These are phyloP conservation scores for Drosophila hawaiiensis DNA, from an alignment of 2,888 invertebrate genomes.

Conservation along the genomic window DNA sequence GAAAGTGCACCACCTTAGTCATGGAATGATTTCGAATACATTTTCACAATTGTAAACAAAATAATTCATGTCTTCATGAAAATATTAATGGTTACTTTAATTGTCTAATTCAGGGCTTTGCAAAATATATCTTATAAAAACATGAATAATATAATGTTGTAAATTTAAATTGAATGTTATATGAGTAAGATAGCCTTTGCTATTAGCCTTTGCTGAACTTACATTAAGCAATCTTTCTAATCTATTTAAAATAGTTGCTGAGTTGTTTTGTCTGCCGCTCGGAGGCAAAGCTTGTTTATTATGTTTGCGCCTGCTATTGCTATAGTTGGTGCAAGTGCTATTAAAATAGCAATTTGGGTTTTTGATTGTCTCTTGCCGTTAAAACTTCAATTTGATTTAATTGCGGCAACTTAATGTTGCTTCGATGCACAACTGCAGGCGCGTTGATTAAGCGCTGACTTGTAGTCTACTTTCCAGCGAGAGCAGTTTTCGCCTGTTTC, in stretches of 20 bases:
- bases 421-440: not conserved
- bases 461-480: constrained; percentile 43
- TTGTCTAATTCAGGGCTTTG: not conserved
- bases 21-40: constrained; percentile 28
- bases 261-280: not conserved
- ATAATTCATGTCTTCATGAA: not conserved
- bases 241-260: not conserved
- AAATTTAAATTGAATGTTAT: not conserved
- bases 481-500: constrained; percentile 6
- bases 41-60: constrained; percentile 12
- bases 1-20: constrained; percentile 20
- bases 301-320: not conserved
- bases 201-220: not conserved
- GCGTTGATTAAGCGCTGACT: constrained; percentile 45
- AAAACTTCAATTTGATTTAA: constrained; percentile 42
- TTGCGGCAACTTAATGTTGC: constrained; percentile 25
- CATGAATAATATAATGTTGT: not conserved
- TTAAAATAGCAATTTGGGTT: not conserved
- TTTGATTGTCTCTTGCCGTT: not conserved
- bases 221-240: not conserved
- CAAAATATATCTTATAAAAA: not conserved
- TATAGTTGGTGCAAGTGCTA: not conserved
- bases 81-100: not conserved
- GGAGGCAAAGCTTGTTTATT: not conserved
- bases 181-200: not conserved